A percentile compares a stretch with the other conserved stretches of the same genome.
Conservation (phyloP, 2,888 invertebrate species). For the Lasioglossum vierecki region DNA sequence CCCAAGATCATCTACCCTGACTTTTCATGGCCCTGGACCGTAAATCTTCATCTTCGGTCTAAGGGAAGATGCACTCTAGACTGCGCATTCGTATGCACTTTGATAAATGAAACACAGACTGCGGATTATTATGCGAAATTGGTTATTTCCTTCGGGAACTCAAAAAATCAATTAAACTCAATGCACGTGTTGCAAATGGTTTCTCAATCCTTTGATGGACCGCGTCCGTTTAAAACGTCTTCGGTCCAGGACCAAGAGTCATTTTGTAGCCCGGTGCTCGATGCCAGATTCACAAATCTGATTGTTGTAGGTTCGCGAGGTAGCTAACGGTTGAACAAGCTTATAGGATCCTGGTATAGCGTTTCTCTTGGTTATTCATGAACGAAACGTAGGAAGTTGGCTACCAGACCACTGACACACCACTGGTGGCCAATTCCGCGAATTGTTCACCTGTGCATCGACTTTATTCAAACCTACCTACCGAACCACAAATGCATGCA, state of each 20-base stretch:
- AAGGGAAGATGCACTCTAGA: not conserved
- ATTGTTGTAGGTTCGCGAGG: not conserved
- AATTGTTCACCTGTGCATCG: constrained; percentile 14
- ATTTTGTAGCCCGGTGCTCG: not conserved
- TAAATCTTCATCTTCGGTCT: not conserved
- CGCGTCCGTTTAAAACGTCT: not conserved
- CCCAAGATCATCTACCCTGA: too few species aligned
- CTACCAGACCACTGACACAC: not conserved
- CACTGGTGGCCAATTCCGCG: not conserved
- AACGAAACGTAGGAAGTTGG: not conserved
- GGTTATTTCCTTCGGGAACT: too few species aligned
- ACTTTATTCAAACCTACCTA: not conserved
- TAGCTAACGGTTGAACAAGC: not conserved
- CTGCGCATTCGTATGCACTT: not conserved
- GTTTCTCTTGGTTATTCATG: constrained; percentile 20
- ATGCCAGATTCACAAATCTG: not conserved
- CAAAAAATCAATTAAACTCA: too few species aligned
- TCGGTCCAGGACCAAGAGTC: not conserved
- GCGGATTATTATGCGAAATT: too few species aligned
- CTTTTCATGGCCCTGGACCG: not conserved
- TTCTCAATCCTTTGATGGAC: not conserved
- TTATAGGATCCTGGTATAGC: not conserved
- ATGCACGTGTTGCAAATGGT: not conserved
- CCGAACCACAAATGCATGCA: not conserved
- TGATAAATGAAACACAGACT: not conserved